Conservation (phyloP, 2,888 invertebrate genomes). For the Temnothorax rugatulus region DNA sequence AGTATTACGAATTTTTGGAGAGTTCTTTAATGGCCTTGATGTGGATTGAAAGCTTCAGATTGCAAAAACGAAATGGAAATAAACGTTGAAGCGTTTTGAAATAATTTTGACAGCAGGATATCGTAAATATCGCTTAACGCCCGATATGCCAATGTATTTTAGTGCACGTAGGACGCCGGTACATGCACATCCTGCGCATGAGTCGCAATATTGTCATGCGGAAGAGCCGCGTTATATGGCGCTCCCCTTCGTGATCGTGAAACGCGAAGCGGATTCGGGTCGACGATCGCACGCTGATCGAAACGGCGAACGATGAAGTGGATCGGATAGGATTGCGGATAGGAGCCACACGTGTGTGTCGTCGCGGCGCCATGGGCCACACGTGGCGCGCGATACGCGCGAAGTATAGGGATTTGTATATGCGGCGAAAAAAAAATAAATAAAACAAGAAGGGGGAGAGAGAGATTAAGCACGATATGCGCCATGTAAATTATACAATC, state of each 20-base stretch:
- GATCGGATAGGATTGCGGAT: conserved; percentile 42
- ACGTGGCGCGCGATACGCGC: conserved; percentile 18
- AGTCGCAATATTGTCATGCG: conserved; percentile 5
- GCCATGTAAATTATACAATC: conserved; percentile 80
- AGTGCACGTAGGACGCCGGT: background rate
- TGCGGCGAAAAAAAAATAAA: background rate
- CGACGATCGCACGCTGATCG: conserved; percentile 42
- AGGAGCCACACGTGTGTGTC: conserved; percentile 12
- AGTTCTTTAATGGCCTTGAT: background rate
- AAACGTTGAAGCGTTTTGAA: background rate
- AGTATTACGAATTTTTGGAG: background rate
- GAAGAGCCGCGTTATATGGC: conserved; percentile 28
- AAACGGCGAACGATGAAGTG: conserved; percentile 23
- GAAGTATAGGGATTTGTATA: background rate
- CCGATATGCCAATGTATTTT: background rate
- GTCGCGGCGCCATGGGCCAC: background rate
- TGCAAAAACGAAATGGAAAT: conserved; percentile 3
- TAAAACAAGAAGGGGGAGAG: background rate
- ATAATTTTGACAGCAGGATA: background rate
- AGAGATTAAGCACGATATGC: conserved; percentile 59
- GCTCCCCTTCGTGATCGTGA: conserved; percentile 41
- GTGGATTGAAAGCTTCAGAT: conserved; percentile 13
- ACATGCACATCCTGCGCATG: background rate
- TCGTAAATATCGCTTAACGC: background rate
- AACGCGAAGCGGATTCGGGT: conserved; percentile 37